Percentiles rank a stretch among this genome's conserved stretches.
Conservation (phyloP, 1,140 invertebrate genomes). For the Papilio helenus region DNA sequence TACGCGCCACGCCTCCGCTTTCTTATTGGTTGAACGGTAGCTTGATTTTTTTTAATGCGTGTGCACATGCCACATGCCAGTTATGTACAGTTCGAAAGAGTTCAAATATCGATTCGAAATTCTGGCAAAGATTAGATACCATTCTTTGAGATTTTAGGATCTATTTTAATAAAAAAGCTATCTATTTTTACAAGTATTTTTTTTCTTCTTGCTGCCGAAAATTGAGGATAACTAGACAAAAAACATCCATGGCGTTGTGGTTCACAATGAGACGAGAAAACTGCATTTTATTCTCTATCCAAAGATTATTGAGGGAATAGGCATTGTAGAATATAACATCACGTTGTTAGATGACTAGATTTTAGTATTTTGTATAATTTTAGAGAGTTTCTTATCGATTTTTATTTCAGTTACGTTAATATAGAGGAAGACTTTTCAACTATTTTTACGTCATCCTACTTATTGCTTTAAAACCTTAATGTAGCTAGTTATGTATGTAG, state of each 20-base stretch:
- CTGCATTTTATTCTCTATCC: no score
- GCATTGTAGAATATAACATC: no score
- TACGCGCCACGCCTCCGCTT: slow-evolving; percentile 70
- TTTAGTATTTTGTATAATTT: neutral
- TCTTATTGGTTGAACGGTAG: slow-evolving; percentile 73
- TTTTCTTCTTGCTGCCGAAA: neutral
- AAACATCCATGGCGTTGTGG: no score
- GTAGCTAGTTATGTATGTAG: no score
- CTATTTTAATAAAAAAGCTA: no score
- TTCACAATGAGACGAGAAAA: no score
- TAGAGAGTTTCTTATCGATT: neutral
- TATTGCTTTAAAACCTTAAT: neutral
- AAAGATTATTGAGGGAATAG: no score
- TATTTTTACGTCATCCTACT: neutral
- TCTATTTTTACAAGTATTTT: no score
- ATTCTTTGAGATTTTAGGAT: no score
- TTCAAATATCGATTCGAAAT: neutral
- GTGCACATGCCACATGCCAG: slow-evolving; percentile 37
- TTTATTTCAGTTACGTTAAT: neutral
- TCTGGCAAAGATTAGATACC: neutral
- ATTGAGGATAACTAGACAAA: no score
- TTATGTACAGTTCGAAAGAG: neutral
- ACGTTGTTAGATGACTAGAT: no score
- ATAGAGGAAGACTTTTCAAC: neutral
- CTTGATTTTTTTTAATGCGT: slow-evolving; percentile 56